Percentiles rank a stretch among this genome's conserved stretches.
phyloP scores from a whole-genome alignment of 2,797 vertebrate genomes.

The Oreortyx pictus region DNA sequence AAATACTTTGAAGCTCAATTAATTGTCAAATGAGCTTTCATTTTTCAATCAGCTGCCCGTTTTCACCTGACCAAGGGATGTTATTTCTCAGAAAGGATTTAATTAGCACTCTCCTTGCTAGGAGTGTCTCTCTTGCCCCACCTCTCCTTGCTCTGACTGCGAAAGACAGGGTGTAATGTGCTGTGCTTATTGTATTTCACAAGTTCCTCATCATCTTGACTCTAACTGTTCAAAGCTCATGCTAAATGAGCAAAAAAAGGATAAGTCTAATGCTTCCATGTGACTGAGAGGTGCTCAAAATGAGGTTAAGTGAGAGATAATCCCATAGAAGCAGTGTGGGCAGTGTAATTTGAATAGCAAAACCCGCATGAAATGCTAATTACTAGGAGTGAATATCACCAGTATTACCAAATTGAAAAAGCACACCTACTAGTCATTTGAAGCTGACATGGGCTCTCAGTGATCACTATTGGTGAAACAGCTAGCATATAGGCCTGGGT shows the following conservation, averaged over 20 bases:
- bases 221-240: background rate
- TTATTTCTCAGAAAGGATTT: background rate
- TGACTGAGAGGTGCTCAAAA: background rate
- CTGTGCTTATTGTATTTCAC: background rate
- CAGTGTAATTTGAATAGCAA: background rate
- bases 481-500: background rate
- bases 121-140: background rate
- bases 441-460: background rate
- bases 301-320: background rate
- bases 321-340: background rate
- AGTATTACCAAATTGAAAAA: background rate
- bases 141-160: background rate
- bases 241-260: background rate
- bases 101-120: background rate
- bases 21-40: background rate
- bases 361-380: background rate
- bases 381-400: background rate
- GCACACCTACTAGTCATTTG: background rate
- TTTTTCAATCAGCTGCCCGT: background rate
- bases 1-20: constrained; percentile 32
- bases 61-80: background rate
- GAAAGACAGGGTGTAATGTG: background rate
- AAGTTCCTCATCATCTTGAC: background rate
- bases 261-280: background rate
- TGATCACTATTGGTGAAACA: background rate